phyloP scores from a whole-genome alignment of 2,113 vertebrate genomes.

The Vulpes lagopus region DNA sequence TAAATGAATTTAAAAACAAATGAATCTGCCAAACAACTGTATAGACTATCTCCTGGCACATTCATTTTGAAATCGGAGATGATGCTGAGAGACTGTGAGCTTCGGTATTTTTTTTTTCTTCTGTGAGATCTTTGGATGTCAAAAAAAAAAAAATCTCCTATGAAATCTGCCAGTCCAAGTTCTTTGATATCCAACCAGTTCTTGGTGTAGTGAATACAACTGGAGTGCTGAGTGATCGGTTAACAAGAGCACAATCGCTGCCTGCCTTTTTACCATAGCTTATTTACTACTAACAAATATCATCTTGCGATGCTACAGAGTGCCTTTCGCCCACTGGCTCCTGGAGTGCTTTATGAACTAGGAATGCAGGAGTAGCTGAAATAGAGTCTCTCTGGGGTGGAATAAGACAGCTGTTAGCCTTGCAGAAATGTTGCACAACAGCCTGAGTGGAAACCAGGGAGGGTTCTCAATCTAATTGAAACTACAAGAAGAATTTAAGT shows the following conservation, averaged over 20 bases:
- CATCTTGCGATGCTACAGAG: constrained; percentile 56
- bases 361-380: constrained; percentile 67
- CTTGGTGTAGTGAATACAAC: not conserved
- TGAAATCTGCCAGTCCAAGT: constrained; percentile 21
- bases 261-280: constrained; percentile 59
- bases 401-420: constrained; percentile 83
- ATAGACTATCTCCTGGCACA: constrained; percentile 1
- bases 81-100: constrained; percentile 22
- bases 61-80: constrained; percentile 49
- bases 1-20: constrained; percentile 39
- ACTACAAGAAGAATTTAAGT: constrained; percentile 83
- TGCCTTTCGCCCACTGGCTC: constrained; percentile 62
- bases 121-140: not conserved
- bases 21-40: constrained; percentile 25
- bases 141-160: not conserved
- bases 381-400: constrained; percentile 80
- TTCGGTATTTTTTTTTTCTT: not conserved
- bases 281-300: constrained; percentile 71
- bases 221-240: constrained; percentile 56
- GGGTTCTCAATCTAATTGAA: constrained; percentile 83
- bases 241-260: constrained; percentile 60
- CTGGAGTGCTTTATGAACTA: constrained; percentile 68
- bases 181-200: constrained; percentile 45
- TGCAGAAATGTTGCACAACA: constrained; percentile 75
- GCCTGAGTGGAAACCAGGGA: constrained; percentile 77